These are phyloP conservation scores for Pelecanoides urinatrix DNA, from an alignment of 2,113 vertebrate species.

Conservation along the genomic window DNA sequence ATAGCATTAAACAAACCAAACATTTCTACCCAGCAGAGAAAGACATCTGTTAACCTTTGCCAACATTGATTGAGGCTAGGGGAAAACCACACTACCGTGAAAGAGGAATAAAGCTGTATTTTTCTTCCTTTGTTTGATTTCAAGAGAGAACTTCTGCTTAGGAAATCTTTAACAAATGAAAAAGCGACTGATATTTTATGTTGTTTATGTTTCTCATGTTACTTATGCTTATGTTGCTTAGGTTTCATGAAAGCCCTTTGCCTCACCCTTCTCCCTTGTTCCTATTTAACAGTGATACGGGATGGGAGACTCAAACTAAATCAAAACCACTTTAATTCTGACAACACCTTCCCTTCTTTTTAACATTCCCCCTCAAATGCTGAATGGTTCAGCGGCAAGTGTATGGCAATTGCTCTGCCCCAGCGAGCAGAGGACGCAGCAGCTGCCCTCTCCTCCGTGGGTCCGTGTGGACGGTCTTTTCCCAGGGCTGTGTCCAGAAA, in stretches of 20 bases:
- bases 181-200: background rate
- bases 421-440: accelerated
- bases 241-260: background rate
- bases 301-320: background rate
- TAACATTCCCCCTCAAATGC: background rate
- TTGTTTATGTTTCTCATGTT: background rate
- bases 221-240: background rate
- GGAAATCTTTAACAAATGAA: background rate
- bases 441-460: background rate
- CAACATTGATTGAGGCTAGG: background rate
- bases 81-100: background rate
- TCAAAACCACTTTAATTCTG: background rate
- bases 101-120: background rate
- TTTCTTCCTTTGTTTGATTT: background rate
- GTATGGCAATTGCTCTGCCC: background rate
- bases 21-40: background rate
- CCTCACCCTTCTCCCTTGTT: background rate
- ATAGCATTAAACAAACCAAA: constrained; percentile 15
- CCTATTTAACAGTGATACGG: background rate
- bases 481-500: background rate
- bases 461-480: background rate
- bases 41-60: background rate
- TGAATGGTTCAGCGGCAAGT: background rate
- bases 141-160: background rate
- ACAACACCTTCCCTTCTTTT: background rate